Percentiles rank a stretch among this genome's conserved stretches.
phyloP scores from a whole-genome alignment of 2,113 vertebrate genomes.

The Isichthys henryi region DNA sequence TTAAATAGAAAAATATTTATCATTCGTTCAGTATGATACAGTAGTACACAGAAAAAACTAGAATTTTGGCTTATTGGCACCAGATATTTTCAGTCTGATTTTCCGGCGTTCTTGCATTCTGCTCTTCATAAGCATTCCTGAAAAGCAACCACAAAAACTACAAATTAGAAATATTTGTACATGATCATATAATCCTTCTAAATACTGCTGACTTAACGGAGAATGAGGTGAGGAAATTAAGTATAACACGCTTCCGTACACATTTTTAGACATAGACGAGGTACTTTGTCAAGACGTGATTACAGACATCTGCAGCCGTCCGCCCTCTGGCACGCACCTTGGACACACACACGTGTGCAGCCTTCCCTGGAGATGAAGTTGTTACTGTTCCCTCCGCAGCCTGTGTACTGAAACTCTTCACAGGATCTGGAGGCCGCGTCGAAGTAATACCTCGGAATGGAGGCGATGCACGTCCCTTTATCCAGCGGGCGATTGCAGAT shows the following conservation, averaged over 20 bases:
- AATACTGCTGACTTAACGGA: background rate
- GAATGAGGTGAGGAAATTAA: too few species aligned
- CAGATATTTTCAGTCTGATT: slow-evolving; percentile 9
- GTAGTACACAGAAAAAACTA: background rate
- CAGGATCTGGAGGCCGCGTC: slow-evolving; percentile 65
- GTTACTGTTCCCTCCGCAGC: slow-evolving; percentile 85
- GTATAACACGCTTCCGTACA: background rate
- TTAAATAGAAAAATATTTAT: background rate
- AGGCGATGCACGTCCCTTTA: slow-evolving; percentile 72
- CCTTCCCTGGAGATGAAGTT: slow-evolving; percentile 68
- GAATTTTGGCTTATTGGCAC: background rate
- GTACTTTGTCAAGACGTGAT: background rate
- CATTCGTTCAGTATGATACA: background rate
- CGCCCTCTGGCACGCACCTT: slow-evolving; percentile 52
- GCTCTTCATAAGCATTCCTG: slow-evolving; percentile 11
- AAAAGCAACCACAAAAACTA: slow-evolving; percentile 19
- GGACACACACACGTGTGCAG: slow-evolving; percentile 68
- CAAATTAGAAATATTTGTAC: background rate
- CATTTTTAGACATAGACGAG: background rate
- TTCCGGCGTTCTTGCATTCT: background rate
- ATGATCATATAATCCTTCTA: background rate
- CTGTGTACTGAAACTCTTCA: slow-evolving; percentile 73
- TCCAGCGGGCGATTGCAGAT: slow-evolving; percentile 75
- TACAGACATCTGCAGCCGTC: background rate
- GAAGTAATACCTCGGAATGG: slow-evolving; percentile 79